Base-by-base conservation (phyloP, 2,113 vertebrate species). In the Gymnobelideus leadbeateri region DNA sequence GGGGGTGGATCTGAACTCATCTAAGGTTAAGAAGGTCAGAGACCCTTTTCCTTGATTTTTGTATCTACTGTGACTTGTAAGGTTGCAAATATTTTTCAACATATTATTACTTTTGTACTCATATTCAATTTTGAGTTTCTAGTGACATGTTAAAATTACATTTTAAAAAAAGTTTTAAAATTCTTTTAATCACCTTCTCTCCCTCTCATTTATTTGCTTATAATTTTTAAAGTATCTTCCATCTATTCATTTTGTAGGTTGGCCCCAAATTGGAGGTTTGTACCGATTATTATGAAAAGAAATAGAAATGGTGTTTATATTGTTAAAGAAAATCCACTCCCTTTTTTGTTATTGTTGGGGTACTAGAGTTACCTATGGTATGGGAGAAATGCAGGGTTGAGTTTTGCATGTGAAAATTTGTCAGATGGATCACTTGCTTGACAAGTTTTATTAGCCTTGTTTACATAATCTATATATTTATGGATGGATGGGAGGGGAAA, bases 21-120 rank as follows among this genome's bases (percentile, higher is more conserved):
- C 97, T 98, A 97, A 98, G 99, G 98, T 98, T 98, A 98, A 98
- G 98, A 98, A 99, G 99, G 99, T 99, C 99, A 99, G 97, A 98
- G 98, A 99, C 99, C 98, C 98, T 98, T 98, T 98, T 98, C 96
- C 98, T 98, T 98, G 97, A 93, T 96, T 98, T 98, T 98, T 98
- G 98, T 99, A 99, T 98, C 98, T 98, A 96, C 92, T 98, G 95
- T 95, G 97, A 93, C 97, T 98, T 97, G 95, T 97, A 98, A 98
- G 96, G 98, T 98, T 98, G 98, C 98, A 98, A 98, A 97, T 92
- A 54, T 97, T 96, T 92, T 95, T 93, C 92, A 94, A 95, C 93
- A 51, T 97, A 91, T 51, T 97, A 97, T 98, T 98, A 96, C 96
- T 98, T 97, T 97, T 93, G 90, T 97, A 94, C 97, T 93, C 89